Evolutionary conservation across 1,140 invertebrate genomes (phyloP), one percentile per base, ranked within the genome.

Genomic region (Agraylea sexmaculata): DNA sequence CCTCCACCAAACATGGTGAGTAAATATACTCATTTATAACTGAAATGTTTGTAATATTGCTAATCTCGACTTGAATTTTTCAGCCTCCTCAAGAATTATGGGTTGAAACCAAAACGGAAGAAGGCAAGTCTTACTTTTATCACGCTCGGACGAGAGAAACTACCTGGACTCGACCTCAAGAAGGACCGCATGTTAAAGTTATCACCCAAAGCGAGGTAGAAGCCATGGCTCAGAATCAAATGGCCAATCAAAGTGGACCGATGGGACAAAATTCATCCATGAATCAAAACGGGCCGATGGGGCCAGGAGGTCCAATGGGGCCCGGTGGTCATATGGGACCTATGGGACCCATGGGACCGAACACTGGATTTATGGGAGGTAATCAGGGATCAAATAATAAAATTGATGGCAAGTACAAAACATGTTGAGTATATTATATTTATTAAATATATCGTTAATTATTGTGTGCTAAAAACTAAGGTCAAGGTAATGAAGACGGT

Each of bases 81-180:
- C 23, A 62, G 0, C 53, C 56, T 0, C 42, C 37, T n/a, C 77
- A 76, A 3, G 85, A 88, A 58, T 70, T 92, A 18, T 98, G 93
- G 93, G 89, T 96, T 6, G 93, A 97, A 68, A 94, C 91, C 0
- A 93, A 93, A 66, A 80, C 88, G 1, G 77, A 77, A 5, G 90
- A 96, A 57, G 91, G 90, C n/a, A 95, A 95, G 56, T 77, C 78
- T 4, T 99, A 99, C 64, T 99, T 84, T 68, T 99, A 96, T 66
- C 93, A 99, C 73, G 85, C 88, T 10, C 73, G 87, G 43, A 92
- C 91, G 0, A 70, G 94, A 51, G 94, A 98, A 67, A 95, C 94
- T 3, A 94, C 90, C 0, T 99, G 95, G 95, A 91, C 82, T 1
- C 88, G 91, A 60, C 95, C 95, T 10, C 80, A 85, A 54, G 85